Percentiles rank a stretch among this genome's conserved stretches.
Evolutionary conservation across 2,113 vertebrate species (phyloP).

Genomic region (Onychorhynchus coronatus): DNA sequence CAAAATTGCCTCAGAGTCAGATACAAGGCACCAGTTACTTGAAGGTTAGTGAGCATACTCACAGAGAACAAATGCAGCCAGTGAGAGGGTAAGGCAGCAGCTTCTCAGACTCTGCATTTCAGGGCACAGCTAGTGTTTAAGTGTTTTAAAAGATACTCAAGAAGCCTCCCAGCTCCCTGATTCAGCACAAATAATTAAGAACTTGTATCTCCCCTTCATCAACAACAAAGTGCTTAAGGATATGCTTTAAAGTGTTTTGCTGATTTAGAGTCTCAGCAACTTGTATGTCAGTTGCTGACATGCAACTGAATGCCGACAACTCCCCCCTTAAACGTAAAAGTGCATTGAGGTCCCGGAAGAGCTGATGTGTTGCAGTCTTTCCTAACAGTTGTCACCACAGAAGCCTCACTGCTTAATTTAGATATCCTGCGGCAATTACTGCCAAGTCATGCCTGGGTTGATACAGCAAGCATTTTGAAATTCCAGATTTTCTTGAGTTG

Average conservation of each 20-base stretch:
- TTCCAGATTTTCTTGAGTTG: neutral
- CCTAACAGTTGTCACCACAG: neutral
- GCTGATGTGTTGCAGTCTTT: neutral
- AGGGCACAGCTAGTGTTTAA: neutral
- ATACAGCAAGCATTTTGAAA: neutral
- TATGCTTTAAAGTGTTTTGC: neutral
- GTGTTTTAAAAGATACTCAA: neutral
- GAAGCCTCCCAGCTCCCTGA: neutral
- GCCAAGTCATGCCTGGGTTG: neutral
- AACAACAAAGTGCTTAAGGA: neutral
- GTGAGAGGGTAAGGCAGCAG: neutral
- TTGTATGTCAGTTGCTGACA: neutral
- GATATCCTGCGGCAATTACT: neutral
- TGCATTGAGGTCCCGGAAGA: neutral
- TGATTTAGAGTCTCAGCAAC: neutral
- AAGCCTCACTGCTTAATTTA: neutral
- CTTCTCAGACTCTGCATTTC: neutral
- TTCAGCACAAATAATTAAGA: constrained; percentile 19
- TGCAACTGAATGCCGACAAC: neutral
- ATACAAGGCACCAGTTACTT: neutral
- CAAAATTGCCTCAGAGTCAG: neutral
- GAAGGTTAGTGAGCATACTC: neutral
- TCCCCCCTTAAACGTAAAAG: neutral
- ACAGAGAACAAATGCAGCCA: neutral
- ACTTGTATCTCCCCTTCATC: neutral